A percentile compares a stretch with the other conserved stretches of the same genome.
phyloP scores from a whole-genome alignment of 2,797 vertebrate species.

The Rallus crepitans region DNA sequence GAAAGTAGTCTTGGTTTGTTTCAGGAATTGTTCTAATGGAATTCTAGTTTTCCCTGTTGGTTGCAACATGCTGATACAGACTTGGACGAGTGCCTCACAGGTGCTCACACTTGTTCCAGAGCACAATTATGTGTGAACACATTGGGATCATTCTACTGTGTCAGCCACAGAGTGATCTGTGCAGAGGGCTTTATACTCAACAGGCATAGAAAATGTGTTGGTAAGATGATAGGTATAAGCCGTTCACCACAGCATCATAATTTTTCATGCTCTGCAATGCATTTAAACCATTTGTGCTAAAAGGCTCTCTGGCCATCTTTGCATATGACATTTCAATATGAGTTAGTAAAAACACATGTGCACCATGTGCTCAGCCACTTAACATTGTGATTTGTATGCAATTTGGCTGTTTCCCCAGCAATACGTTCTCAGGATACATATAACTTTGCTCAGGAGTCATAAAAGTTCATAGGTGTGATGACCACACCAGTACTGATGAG shows the following conservation, averaged over 20 bases:
- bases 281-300: slow-evolving; percentile 34
- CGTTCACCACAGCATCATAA: background rate
- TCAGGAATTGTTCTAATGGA: slow-evolving; percentile 59
- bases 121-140: slow-evolving; percentile 82
- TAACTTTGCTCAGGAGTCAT: background rate
- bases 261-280: slow-evolving; percentile 32
- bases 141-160: slow-evolving; percentile 83
- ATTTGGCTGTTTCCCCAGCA: slow-evolving; percentile 26
- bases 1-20: slow-evolving; percentile 4
- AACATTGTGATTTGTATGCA: background rate
- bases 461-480: background rate
- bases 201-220: slow-evolving; percentile 80
- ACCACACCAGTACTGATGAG: background rate
- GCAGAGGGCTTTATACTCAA: slow-evolving; percentile 81
- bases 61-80: slow-evolving; percentile 68
- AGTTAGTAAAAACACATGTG: slow-evolving; percentile 2
- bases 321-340: slow-evolving; percentile 50
- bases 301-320: slow-evolving; percentile 50
- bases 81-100: slow-evolving; percentile 81
- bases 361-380: slow-evolving; percentile 31
- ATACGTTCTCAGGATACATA: background rate
- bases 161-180: slow-evolving; percentile 81
- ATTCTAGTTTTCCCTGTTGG: slow-evolving; percentile 73
- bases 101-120: slow-evolving; percentile 77
- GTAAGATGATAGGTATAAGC: slow-evolving; percentile 76